phyloP scores from a whole-genome alignment of 2,113 vertebrate species.

The Paraplagusia blochii region DNA sequence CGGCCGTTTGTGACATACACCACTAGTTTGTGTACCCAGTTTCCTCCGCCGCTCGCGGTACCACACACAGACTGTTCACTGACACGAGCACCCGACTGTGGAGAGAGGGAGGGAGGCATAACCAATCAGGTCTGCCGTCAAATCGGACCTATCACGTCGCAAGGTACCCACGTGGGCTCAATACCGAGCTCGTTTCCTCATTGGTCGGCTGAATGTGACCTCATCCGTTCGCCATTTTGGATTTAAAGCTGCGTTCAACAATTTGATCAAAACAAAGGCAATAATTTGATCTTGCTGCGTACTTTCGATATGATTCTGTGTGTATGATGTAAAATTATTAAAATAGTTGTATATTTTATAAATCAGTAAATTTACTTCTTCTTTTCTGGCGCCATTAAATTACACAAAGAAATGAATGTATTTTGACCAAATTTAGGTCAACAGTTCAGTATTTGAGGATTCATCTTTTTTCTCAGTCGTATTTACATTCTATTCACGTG shows the following conservation, averaged over 20 bases:
- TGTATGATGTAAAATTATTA: conserved; percentile 1
- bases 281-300: conserved; percentile 54
- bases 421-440: no score
- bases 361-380: no score
- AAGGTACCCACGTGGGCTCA: conserved; percentile 80
- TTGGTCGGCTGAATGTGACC: conserved; percentile 72
- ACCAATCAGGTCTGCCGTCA: conserved; percentile 72
- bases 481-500: no score
- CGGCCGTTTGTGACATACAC: conserved; percentile 47
- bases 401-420: no score
- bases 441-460: no score
- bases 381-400: no score
- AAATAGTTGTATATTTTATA: neutral
- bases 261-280: conserved; percentile 74
- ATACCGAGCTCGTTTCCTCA: conserved; percentile 39
- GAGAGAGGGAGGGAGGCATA: conserved; percentile 73
- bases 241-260: conserved; percentile 76
- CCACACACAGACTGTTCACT: conserved; percentile 84
- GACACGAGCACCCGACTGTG: conserved; percentile 83
- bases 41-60: conserved; percentile 70
- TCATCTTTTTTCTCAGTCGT: no score
- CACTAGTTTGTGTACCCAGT: conserved; percentile 55
- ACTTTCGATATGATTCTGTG: neutral
- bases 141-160: conserved; percentile 66
- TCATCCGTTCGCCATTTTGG: conserved; percentile 87